phyloP scores from a whole-genome alignment of 1,140 invertebrate genomes.

The Portunus trituberculatus region DNA sequence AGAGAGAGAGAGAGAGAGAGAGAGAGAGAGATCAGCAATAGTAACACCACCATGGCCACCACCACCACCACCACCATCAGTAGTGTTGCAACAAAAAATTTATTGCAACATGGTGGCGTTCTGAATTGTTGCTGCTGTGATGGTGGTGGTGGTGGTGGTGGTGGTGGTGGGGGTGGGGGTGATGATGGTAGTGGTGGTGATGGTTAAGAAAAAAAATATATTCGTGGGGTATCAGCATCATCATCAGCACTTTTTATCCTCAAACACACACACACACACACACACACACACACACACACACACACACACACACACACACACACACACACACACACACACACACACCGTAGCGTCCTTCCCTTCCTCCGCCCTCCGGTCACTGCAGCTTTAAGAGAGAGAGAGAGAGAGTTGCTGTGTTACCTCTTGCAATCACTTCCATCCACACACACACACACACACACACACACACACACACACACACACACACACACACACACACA shows the following conservation, averaged over 20 bases:
- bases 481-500: too few relatives aligned
- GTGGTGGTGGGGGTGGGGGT: background rate
- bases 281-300: too few relatives aligned
- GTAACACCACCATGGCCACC: too few relatives aligned
- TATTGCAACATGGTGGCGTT: background rate
- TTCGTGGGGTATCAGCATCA: background rate
- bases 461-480: background rate
- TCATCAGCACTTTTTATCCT: background rate
- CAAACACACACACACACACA: too few relatives aligned
- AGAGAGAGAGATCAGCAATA: conserved; percentile 28
- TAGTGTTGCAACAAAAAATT: conserved; percentile 12
- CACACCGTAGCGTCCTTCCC: background rate
- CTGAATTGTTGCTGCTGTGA: background rate
- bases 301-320: background rate
- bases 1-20: conserved; percentile 33
- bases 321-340: conserved; percentile 20
- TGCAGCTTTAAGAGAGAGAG: conserved; percentile 14
- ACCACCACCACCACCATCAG: background rate
- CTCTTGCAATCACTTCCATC: background rate
- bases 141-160: background rate
- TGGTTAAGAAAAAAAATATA: background rate
- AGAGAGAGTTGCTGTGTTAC: conserved; percentile 9
- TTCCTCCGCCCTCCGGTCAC: conserved; percentile 14
- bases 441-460: background rate
- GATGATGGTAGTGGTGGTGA: background rate